These are phyloP conservation scores for Nasonovia ribisnigri DNA, from an alignment of 2,888 invertebrate genomes.

Conservation along the genomic window DNA sequence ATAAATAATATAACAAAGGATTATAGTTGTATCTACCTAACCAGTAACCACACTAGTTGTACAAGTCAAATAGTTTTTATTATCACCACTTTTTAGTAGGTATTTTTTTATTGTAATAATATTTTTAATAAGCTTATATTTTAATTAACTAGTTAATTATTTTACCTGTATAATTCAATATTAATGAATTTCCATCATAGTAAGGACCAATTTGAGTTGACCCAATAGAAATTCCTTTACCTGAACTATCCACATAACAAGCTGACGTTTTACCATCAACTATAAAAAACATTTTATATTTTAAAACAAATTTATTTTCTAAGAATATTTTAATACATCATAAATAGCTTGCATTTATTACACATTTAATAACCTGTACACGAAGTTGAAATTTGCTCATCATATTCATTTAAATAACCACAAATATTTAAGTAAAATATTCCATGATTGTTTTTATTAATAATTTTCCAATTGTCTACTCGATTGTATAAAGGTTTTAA, in stretches of 20 bases:
- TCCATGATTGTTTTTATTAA: slow-evolving; percentile 33
- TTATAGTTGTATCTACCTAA: background rate
- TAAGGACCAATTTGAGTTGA: slow-evolving; percentile 56
- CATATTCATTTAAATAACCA: slow-evolving; percentile 51
- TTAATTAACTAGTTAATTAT: background rate
- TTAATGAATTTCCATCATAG: slow-evolving; percentile 13
- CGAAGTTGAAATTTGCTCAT: slow-evolving; percentile 18
- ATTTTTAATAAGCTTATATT: background rate
- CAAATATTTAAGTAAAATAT: slow-evolving; percentile 50
- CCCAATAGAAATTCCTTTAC: slow-evolving; percentile 48
- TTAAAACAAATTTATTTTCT: background rate
- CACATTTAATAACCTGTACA: slow-evolving; percentile 38
- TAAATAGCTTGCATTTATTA: background rate
- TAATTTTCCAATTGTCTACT: slow-evolving; percentile 22
- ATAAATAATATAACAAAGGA: background rate
- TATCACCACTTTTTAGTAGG: background rate
- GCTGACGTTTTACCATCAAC: slow-evolving; percentile 45
- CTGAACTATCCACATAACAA: slow-evolving; percentile 48
- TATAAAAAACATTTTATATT: background rate
- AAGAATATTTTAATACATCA: background rate
- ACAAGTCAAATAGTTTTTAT: background rate
- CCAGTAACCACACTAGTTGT: too few relatives aligned
- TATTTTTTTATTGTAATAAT: background rate
- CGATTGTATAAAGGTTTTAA: slow-evolving; percentile 49
- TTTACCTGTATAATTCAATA: slow-evolving; percentile 49